phyloP scores from a whole-genome alignment of 2,113 vertebrate genomes.

The Rhipidura dahli region DNA sequence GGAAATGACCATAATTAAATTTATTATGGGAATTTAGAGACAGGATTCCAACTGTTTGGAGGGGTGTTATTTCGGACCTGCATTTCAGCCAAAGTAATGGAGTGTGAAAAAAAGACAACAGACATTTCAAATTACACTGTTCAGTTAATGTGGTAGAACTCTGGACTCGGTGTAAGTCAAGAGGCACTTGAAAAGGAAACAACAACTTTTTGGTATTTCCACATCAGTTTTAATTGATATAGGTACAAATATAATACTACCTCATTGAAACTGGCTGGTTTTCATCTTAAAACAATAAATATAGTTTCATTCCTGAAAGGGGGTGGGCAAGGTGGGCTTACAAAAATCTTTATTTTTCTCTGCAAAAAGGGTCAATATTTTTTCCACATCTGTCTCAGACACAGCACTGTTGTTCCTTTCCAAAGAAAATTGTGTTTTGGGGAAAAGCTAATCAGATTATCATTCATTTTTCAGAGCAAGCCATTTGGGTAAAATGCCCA shows the following conservation, averaged over 20 bases:
- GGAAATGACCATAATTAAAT: background rate
- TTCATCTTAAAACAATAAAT: background rate
- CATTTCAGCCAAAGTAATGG: background rate
- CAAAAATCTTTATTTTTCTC: background rate
- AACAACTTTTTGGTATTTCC: background rate
- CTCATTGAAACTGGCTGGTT: background rate
- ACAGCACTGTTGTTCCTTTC: background rate
- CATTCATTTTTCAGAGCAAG: background rate
- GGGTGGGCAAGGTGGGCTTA: background rate
- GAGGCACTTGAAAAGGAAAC: background rate
- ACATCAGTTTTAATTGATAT: background rate
- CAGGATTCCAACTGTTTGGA: background rate
- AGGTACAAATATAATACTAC: background rate
- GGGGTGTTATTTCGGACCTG: background rate
- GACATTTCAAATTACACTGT: background rate
- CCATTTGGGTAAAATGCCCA: background rate
- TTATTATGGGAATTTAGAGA: background rate
- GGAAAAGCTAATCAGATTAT: background rate
- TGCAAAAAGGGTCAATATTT: background rate
- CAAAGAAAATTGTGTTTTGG: background rate
- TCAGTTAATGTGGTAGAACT: background rate
- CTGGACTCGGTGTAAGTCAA: background rate
- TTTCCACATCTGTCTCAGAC: background rate
- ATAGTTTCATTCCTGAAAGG: background rate
- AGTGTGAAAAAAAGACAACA: background rate